These are phyloP conservation scores for Anser cygnoides DNA, from an alignment of 2,113 vertebrate genomes.

Conservation along the genomic window DNA sequence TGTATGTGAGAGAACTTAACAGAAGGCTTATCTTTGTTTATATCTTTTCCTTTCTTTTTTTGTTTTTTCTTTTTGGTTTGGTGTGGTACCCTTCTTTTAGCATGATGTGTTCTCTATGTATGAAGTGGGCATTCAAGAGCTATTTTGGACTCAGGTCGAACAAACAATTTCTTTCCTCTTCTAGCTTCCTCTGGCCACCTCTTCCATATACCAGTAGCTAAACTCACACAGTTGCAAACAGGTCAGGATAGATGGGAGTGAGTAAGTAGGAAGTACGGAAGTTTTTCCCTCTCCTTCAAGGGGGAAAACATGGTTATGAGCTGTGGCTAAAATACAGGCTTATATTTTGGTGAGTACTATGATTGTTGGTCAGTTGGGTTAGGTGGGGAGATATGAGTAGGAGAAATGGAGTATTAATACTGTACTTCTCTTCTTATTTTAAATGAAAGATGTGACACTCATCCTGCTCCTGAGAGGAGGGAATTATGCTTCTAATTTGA, in stretches of 20 bases:
- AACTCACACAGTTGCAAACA: not conserved
- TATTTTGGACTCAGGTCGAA: not conserved
- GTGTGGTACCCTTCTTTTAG: not conserved
- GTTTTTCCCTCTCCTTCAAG: not conserved
- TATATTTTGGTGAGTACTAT: not conserved
- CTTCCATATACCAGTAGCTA: not conserved
- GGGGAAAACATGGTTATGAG: not conserved
- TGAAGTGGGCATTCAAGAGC: not conserved
- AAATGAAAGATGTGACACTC: not conserved
- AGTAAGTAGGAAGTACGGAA: not conserved
- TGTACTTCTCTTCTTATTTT: not conserved
- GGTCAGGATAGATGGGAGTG: not conserved
- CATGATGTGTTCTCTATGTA: not conserved
- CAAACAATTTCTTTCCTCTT: not conserved
- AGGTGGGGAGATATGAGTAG: not conserved
- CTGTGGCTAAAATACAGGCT: not conserved
- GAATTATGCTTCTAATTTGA: slow-evolving; percentile 7
- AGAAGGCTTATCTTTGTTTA: not conserved
- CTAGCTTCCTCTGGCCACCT: not conserved
- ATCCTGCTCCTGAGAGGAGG: not conserved
- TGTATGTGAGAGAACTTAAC: not conserved
- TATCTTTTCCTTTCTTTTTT: not conserved
- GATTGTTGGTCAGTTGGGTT: not conserved
- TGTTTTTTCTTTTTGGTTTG: not conserved
- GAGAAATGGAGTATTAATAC: not conserved